Conservation (phyloP, 2,113 vertebrate genomes). For the Gopherus evgoodei region DNA sequence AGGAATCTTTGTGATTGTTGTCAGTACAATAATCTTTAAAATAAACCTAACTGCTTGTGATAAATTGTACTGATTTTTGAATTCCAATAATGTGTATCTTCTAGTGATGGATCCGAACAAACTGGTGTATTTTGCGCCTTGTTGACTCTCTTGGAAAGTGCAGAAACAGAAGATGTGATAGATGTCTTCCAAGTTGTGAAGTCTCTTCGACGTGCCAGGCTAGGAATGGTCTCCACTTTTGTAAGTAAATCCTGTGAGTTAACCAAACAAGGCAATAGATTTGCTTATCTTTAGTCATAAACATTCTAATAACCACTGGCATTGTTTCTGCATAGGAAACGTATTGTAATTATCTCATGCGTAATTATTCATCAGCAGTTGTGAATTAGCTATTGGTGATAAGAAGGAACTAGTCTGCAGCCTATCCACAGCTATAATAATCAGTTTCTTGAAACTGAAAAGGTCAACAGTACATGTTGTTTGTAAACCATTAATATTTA, state of each 20-base stretch:
- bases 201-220: constrained; percentile 87
- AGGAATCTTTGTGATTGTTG: neutral
- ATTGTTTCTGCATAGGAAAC: neutral
- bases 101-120: constrained; percentile 89
- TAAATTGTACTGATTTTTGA: constrained; percentile 2
- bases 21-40: neutral
- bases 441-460: neutral
- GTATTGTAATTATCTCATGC: neutral
- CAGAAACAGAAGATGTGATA: constrained; percentile 88
- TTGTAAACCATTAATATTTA: neutral
- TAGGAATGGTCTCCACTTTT: constrained; percentile 81
- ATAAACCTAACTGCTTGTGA: neutral
- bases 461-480: neutral
- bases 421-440: neutral
- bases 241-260: constrained; percentile 77
- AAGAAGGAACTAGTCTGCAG: neutral
- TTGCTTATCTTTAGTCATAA: neutral
- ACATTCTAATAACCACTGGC: neutral
- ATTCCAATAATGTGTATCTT: neutral
- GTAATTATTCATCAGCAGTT: neutral
- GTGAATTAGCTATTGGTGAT: neutral
- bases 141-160: constrained; percentile 91
- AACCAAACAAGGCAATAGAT: neutral
- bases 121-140: constrained; percentile 92
- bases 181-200: constrained; percentile 95